Base-by-base conservation (phyloP, 2,888 invertebrate species). In the Tipula confusa region DNA sequence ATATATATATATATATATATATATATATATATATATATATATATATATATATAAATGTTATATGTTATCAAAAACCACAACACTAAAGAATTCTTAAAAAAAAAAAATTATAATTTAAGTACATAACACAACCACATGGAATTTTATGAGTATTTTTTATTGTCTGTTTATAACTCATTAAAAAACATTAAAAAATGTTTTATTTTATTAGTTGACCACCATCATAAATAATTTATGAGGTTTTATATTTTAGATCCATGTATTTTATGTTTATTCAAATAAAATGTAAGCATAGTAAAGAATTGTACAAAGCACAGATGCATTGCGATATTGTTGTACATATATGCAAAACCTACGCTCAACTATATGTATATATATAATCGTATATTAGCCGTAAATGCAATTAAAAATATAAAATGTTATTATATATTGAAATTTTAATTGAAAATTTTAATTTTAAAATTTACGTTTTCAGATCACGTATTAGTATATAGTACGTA, bases 141-240 rank as follows among this genome's bases (percentile, higher is more conserved):
- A 80, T 80, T 29, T 80, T 80, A 29, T 80, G 29, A 80, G 29
- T 80, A 29, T 29, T 29, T 80, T 80, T 80, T 80, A 80, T 80
- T 80, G 80, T 80, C 80, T 80, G 80, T 80, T 80, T 80, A 80
- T 80, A 80, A 80, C 80, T 80, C 80, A 80, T 80, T 80, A 80
- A 64, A 64, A 64, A 64, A 64, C 64, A 64, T 64, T 64, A 64
- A 64, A 64, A 64, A 64, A 64, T 64, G 64, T 64, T 64, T 64
- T 64, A 64, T 64, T 64, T 64, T 64, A 64, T 64, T 64, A 64
- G 18, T 64, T 64, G 64, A 64, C 64, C 64, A 64, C 64, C 64
- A 64, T 64, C 64, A 64, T 64, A 64, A 64, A 64, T 64, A 64
- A 64, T 64, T 64, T 64, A 64, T 64, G 64, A 64, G 64, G 64